These are phyloP conservation scores for Proisotoma minuta DNA, from an alignment of 2,888 invertebrate species.

Conservation along the genomic window DNA sequence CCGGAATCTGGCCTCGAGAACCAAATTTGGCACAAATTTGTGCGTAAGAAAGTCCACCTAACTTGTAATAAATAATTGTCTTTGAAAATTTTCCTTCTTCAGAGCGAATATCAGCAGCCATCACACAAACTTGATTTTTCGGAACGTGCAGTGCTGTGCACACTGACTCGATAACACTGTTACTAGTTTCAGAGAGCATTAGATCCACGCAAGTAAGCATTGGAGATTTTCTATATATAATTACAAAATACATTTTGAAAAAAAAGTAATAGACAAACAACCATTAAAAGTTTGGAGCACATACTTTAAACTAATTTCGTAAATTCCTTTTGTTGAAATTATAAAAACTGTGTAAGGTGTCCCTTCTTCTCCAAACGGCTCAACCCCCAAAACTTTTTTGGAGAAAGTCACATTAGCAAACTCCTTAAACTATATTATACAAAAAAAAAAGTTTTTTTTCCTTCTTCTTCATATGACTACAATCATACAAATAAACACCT, in stretches of 20 bases:
- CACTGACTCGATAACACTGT: conserved; percentile 38
- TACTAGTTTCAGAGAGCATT: conserved; percentile 38
- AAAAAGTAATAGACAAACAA: neutral
- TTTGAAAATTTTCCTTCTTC: conserved; percentile 46
- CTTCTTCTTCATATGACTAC: neutral
- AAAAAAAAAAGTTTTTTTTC: neutral
- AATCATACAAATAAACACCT: conserved; percentile 6
- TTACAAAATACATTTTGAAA: neutral
- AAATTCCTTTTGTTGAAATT: conserved; percentile 38
- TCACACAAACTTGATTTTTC: conserved; percentile 40
- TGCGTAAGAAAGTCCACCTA: conserved; percentile 43
- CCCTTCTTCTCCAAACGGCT: conserved; percentile 33
- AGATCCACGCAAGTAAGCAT: conserved; percentile 41
- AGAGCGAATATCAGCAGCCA: conserved; percentile 44
- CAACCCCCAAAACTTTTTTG: conserved; percentile 35
- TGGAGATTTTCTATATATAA: conserved; percentile 35
- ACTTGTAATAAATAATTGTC: conserved; percentile 45
- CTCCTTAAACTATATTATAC: conserved; percentile 39
- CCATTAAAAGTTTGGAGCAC: neutral
- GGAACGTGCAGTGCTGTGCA: conserved; percentile 44
- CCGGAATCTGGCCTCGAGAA: conserved; percentile 43
- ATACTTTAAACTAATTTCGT: conserved; percentile 35
- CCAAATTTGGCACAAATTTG: conserved; percentile 47
- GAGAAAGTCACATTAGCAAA: conserved; percentile 38
- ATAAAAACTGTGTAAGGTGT: conserved; percentile 44